Base-by-base conservation (phyloP, 2,888 invertebrate species). In the Leucoma salicis region DNA sequence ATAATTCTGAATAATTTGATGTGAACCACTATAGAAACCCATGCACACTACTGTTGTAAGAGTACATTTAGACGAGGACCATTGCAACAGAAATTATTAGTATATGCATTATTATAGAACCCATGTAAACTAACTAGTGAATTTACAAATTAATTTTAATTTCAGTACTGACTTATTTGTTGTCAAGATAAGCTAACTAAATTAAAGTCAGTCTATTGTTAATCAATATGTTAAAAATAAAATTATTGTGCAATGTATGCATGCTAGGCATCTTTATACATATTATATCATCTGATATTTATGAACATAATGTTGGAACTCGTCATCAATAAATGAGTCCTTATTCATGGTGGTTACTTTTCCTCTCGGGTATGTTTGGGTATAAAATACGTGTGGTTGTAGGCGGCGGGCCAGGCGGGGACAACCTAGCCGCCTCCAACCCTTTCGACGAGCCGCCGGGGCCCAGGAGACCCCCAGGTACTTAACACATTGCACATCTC, bases 371-470 rank as follows among this genome's bases (percentile, higher is more conserved):
- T 58, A 51, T 51, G 52, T 56, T 53, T 56, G 64, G 68, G 62
- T 74, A 68, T 63, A 72, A 58, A 21, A 59, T 61, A 61, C 59
- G 59, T 73, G 64, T 73, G 73, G 82, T 87, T 83, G 82, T 88
- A 88, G 88, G 88, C 86, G 88, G 85, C 71, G 87, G 86, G 78
- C 80, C 84, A 63, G 86, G 84, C 72, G 87, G 82, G 66, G 95
- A 95, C 92, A 95, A 95, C 91, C 93, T 95, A 80, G 95, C 92
- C 92, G 95, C 95, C 84, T 95, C 94, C 84, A 95, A 95, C 91
- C 95, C 95, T 66, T 95, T 95, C 91, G 95, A 95, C 90, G 95
- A 95, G 91, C 92, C 92, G 78, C 92, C 92, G 74, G 87, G 87
- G 80, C 88, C 87, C 52, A 70, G 87, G 66, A 78, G 86, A 82